Evolutionary conservation across 1,140 invertebrate species (phyloP), one percentile per base, ranked within the genome.

Genomic region (Phymorhynchus buccinoides): DNA sequence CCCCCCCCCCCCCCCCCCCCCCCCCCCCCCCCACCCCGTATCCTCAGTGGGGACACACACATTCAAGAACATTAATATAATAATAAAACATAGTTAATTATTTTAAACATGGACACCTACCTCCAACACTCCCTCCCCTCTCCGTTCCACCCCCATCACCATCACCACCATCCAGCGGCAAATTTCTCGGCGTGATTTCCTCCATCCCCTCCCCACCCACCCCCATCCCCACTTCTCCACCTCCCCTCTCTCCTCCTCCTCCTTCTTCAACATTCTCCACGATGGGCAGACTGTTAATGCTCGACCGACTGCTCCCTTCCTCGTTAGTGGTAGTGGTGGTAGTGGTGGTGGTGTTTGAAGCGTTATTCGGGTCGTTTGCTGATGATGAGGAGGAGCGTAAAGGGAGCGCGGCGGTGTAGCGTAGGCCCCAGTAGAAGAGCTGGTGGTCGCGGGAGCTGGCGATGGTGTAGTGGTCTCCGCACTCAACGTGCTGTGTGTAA

Each of bases 381-480:
- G n/a, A n/a, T n/a, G n/a, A n/a, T n/a, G n/a, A n/a, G 52, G 89
- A 86, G 1, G 71, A 68, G 7, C 78, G 78, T 6, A 68, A 62
- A 0, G 85, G 42, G 0, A 85, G 94, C 7, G 94, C 90, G 39
- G 88, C 89, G 78, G 92, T 92, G 80, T 91, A 92, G 39, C 94
- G 93, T 22, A 95, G 94, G 32, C 96, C 96, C 95, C 96, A 96
- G 85, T 96, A 95, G 80, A 95, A 95, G 1, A 96, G 92, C 83
- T 95, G 94, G 90, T 96, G 96, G 84, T 96, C 95, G 35, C 94
- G 91, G 1, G 95, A 96, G 56, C 94, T 94, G 56, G 95, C 95
- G 41, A 96, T 93, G 1, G 95, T 96, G 88, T 95, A 96, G 52
- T 95, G 95, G 44, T 95, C 94, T 37, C 95, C 95, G 92, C 96